Evolutionary conservation across 2,113 vertebrate genomes (phyloP).

Genomic region (human): DNA sequence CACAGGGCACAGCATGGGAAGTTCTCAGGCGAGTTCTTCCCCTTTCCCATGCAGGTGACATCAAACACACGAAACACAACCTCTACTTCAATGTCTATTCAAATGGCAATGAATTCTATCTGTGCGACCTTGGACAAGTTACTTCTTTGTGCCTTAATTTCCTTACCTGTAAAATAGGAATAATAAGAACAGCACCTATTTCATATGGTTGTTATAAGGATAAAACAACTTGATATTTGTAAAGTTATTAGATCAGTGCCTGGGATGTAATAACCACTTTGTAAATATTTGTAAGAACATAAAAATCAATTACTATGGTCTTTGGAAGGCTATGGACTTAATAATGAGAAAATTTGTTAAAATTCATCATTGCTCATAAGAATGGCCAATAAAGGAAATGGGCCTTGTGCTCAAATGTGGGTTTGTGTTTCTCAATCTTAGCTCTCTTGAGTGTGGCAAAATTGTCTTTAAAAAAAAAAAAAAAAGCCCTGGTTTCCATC

Average conservation of each 20-base stretch:
- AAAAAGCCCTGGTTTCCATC: neutral
- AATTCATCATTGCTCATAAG: neutral
- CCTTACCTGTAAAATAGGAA: neutral
- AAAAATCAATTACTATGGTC: neutral
- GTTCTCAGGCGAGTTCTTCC: neutral
- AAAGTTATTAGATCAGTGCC: neutral
- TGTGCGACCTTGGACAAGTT: neutral
- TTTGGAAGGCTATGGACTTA: neutral
- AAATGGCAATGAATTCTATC: neutral
- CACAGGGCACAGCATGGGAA: neutral
- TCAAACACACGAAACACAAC: neutral
- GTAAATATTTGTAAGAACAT: neutral
- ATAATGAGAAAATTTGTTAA: neutral
- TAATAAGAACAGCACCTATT: neutral
- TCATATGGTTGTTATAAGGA: neutral
- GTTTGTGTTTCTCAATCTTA: conserved; percentile 26
- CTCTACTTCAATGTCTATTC: neutral
- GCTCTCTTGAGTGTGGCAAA: neutral
- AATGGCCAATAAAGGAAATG: neutral
- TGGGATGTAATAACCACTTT: neutral
- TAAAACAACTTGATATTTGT: neutral
- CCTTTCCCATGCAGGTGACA: neutral
- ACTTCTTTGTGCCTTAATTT: neutral
- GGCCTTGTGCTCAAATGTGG: neutral
- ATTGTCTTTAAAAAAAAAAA: neutral